Evolutionary conservation across 2,113 vertebrate species (phyloP), one percentile per base, ranked within the genome.

Genomic region (Trematocara zebra): DNA sequence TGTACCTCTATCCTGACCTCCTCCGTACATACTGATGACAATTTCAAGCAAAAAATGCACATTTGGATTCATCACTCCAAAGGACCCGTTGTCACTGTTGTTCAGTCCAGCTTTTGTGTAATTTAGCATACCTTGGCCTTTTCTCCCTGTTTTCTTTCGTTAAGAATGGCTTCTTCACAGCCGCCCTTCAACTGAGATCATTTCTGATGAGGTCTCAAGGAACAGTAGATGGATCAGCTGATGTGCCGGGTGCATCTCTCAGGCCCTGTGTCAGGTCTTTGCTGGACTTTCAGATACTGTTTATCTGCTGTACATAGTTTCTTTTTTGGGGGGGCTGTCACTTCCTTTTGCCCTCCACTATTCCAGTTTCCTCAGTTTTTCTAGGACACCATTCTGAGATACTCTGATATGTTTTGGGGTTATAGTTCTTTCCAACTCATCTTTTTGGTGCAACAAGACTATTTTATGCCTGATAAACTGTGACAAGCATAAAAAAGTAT

Each of bases 231-330:
- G 35, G 61, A 20, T 40, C 61, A 67, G 35, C 18, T 40, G 61
- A 20, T 12, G 10, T 37, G 33, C 33, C 0, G 2, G 33, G 7
- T 40, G 18, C 61, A 67, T 67, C 61, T 67, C 61, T 37, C 18
- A n/a, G 33, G 61, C 0, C 6, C 61, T 0, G 33, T 12, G 11
- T 40, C 33, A 67, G 2, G 11, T 67, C 33, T 37, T 12, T 67
- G 18, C 18, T 40, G n/a, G 35, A 57, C 26, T 57, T 67, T 40
- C 11, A 67, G 61, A 67, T 20, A n/a, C 4, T 37, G 33, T 64
- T 20, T n/a, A 20, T 37, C 59, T 64, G 59, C 59, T 64, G 59
- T 20, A 8, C 31, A 37, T 37, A 12, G 59, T 37, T 64, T 64
- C 33, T 37, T 37, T 61, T 61, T 11, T 7, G 17, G 7, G 42